Conservation (phyloP, 1,140 invertebrate species). For the Hypsibius dujardini region DNA sequence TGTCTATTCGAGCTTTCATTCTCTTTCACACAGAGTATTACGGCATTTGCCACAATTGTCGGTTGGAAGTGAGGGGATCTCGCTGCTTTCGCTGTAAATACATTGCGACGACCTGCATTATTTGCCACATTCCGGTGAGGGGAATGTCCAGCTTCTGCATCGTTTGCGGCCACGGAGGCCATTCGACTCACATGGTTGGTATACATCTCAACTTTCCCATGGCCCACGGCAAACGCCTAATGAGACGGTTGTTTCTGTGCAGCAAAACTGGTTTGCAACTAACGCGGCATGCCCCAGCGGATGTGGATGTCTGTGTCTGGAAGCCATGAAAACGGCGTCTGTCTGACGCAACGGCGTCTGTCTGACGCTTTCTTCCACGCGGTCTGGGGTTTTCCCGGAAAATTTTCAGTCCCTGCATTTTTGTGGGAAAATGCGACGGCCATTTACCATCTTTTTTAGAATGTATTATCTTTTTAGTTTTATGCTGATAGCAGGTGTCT, state of each 20-base stretch:
- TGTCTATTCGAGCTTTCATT: slow-evolving; percentile 11
- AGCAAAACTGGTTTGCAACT: background rate
- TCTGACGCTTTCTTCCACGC: no score
- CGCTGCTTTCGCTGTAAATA: slow-evolving; percentile 51
- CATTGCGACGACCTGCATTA: slow-evolving; percentile 52
- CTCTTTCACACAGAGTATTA: slow-evolving; percentile 43
- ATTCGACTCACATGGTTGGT: slow-evolving; percentile 58
- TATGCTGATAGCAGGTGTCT: no score
- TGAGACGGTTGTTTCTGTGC: no score
- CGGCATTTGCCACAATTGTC: slow-evolving; percentile 52
- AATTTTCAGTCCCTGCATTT: no score
- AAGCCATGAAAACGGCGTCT: background rate
- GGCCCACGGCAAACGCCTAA: no score
- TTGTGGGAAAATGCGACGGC: no score
- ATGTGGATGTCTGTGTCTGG: slow-evolving; percentile 9
- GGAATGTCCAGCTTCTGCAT: slow-evolving; percentile 60
- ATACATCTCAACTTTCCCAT: no score
- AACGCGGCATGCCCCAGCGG: background rate
- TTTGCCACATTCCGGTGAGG: slow-evolving; percentile 66
- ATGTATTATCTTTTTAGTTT: no score
- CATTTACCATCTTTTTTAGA: no score
- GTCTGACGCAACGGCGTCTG: no score
- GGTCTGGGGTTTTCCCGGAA: no score
- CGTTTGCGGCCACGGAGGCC: slow-evolving; percentile 74
- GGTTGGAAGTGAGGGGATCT: slow-evolving; percentile 35